Conservation (phyloP, 2,797 vertebrate species). For the Diplodus sargus region DNA sequence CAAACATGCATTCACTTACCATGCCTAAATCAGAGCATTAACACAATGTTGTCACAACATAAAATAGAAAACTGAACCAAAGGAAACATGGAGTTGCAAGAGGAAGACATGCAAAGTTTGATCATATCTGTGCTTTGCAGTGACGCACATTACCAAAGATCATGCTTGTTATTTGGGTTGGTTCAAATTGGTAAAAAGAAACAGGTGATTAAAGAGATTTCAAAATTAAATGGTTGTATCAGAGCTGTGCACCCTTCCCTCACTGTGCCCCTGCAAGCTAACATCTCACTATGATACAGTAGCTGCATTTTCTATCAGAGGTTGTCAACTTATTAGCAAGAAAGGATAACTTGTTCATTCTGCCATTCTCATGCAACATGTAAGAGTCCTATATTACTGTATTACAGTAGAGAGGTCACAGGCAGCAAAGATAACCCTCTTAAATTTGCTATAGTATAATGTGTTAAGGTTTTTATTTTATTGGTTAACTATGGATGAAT, state of each 20-base stretch:
- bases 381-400: neutral
- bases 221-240: neutral
- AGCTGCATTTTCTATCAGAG: neutral
- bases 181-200: too few species aligned
- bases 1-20: too few species aligned
- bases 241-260: neutral
- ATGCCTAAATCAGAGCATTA: too few species aligned
- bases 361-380: neutral
- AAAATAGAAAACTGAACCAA: too few species aligned
- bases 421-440: neutral
- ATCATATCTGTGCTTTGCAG: too few species aligned
- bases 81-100: too few species aligned
- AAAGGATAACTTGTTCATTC: neutral
- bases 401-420: neutral
- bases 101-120: too few species aligned
- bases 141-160: too few species aligned
- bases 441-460: neutral
- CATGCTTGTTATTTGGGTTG: too few species aligned
- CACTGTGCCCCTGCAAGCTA: neutral
- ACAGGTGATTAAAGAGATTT: too few species aligned
- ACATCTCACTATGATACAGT: neutral
- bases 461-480: neutral
- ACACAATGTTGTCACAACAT: too few species aligned
- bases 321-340: neutral
- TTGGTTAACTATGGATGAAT: neutral